Base-by-base conservation (phyloP, 2,888 invertebrate genomes). In the Rugalucina vietnamica region DNA sequence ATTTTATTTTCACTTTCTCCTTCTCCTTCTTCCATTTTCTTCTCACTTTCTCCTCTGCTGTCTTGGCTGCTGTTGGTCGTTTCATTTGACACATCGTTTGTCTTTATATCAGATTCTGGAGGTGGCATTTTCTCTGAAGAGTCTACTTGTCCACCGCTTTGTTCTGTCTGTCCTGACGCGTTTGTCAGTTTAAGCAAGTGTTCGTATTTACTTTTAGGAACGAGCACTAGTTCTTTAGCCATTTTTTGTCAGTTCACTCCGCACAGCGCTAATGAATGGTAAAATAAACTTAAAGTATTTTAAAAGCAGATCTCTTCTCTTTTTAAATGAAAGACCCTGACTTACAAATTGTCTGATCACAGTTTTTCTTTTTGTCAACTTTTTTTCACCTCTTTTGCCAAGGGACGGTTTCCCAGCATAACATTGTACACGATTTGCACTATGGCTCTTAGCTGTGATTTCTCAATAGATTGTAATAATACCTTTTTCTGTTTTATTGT, bases 171-270 rank as follows among this genome's bases (percentile, higher is more conserved):
- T 34, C 2, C 65, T 32, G 65, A 34, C 34, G 32, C 65, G 2
- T 65, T 76, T 43, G 14, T 21, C 70, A 71, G 76, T 32, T 72
- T 76, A 12, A 83, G 72, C 24, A 82, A 75, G 49, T 79, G 74
- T 27, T 79, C 82, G 32, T 79, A 79, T 79, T 79, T 43, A 27
- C 29, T 65, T 76, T 83, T 83, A 14, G 83, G 79, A 34, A 83
- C 54, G 36, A 79, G 79, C 1, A 82, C 79, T 2, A 76, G 70
- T 76, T 83, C 83, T 4, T 37, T 57, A 3, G 83, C 76, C 79
- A 83, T 83, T 72, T 49, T 73, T 54, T 27, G 27, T 39, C 5
- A 82, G 49, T 72, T 83, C 76, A 27, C 37, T 43, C 65, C 76
- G 71, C 5, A 83, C 57, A 21, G 49, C 79, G 65, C 57, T 73